Conservation (phyloP, 1,140 invertebrate species). For the Druon quercuslanigerum region DNA sequence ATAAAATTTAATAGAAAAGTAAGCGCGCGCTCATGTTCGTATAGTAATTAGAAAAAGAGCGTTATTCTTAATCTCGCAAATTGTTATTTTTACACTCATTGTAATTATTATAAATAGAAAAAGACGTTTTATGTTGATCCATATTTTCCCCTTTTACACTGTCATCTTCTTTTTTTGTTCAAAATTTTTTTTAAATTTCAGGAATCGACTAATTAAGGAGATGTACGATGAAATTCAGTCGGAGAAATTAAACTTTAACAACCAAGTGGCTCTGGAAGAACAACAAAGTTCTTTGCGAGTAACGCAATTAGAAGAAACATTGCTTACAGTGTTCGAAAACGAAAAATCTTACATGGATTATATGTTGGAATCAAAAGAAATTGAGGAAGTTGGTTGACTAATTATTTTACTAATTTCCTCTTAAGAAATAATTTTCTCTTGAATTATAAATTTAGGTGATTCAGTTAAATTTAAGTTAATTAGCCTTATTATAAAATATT, state of each 20-base stretch:
- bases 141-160: too few relatives aligned
- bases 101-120: too few relatives aligned
- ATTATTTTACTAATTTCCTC: not conserved
- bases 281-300: constrained; percentile 44
- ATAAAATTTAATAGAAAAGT: too few relatives aligned
- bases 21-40: too few relatives aligned
- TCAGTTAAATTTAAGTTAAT: constrained; percentile 29
- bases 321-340: constrained; percentile 39
- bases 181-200: constrained; percentile 32
- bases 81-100: too few relatives aligned
- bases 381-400: constrained; percentile 56
- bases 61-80: too few relatives aligned
- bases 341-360: constrained; percentile 51
- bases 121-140: too few relatives aligned
- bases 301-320: constrained; percentile 56
- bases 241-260: constrained; percentile 55
- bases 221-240: constrained; percentile 62
- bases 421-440: constrained; percentile 6
- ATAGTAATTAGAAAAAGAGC: too few relatives aligned
- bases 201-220: constrained; percentile 58
- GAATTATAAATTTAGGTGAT: constrained; percentile 28
- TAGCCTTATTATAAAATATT: constrained; percentile 3
- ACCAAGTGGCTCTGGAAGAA: constrained; percentile 45
- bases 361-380: constrained; percentile 37
- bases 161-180: too few relatives aligned